Conservation (phyloP, 2,888 invertebrate genomes). For the Entomobrya proxima region DNA sequence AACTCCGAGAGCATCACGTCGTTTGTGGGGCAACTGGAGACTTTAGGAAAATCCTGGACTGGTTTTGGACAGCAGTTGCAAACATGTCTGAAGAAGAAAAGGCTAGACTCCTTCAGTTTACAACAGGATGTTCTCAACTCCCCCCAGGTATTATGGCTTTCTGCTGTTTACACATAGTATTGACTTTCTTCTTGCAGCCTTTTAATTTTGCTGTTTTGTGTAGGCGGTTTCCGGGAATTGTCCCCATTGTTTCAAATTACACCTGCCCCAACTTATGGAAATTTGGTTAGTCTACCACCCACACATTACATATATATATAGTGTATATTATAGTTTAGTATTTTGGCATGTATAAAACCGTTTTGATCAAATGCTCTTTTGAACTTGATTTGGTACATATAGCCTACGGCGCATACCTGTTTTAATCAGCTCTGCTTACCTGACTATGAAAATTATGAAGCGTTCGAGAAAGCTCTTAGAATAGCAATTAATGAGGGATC, state of each 20-base stretch:
- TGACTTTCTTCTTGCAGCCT: neutral
- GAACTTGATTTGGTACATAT: neutral
- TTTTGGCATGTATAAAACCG: neutral
- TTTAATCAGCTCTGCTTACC: slow-evolving; percentile 97
- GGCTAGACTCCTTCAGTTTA: slow-evolving; percentile 93
- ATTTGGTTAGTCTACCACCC: slow-evolving; percentile 85
- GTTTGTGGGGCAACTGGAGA: slow-evolving; percentile 85
- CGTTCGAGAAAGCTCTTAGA: slow-evolving; percentile 91
- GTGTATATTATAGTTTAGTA: too few relatives aligned
- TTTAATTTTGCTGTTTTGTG: neutral
- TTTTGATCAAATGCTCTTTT: neutral
- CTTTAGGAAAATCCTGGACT: slow-evolving; percentile 89
- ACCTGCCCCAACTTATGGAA: slow-evolving; percentile 92
- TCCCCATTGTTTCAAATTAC: slow-evolving; percentile 95
- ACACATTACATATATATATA: too few relatives aligned
- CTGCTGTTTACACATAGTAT: neutral
- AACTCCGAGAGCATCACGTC: slow-evolving; percentile 92
- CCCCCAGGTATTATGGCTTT: slow-evolving; percentile 80
- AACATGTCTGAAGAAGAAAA: slow-evolving; percentile 95
- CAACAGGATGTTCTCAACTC: slow-evolving; percentile 88
- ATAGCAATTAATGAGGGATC: slow-evolving; percentile 96
- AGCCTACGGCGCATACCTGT: slow-evolving; percentile 92
- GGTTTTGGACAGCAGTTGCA: slow-evolving; percentile 94
- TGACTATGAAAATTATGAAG: slow-evolving; percentile 95
- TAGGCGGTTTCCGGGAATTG: slow-evolving; percentile 91